Base-by-base conservation (phyloP, 2,113 vertebrate species). In the Artemisiospiza belli region DNA sequence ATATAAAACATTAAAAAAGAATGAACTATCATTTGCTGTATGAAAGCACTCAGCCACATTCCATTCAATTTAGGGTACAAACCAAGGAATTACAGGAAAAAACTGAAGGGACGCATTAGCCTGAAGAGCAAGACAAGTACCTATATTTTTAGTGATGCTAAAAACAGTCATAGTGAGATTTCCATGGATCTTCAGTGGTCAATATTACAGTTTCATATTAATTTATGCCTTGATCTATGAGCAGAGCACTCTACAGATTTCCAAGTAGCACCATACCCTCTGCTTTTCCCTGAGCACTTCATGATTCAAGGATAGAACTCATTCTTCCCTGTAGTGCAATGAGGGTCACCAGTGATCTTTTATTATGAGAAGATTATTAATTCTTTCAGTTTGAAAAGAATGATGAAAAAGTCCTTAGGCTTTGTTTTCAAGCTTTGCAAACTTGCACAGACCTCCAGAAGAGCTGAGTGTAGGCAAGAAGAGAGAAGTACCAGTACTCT, bases 1-100 rank as follows among this genome's bases (percentile, higher is more conserved):
- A 83, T 95, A 95, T 43, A 69, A 88, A 94, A 90, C 24, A 73
- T 81, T 37, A 4, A 15, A 51, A 83, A 79, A 74, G 62, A 82
- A 89, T 46, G 37, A 85, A 85, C 61, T 77, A 49, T 2, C 25
- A 83, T 69, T 93, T 92, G 54, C 67, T 91, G 23, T 39, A 70
- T n/a, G 25, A 86, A 92, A 86, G 79, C 63, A 89, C 41, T 75
- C 58, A 27, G 67, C 5, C 41, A 69, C 22, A 37, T 2, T 21
- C n/a, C 44, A 35, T 57, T 22, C 18, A 69, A 28, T 47, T 58
- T 9, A 44, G 28, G 28, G 54, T 43, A 73, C 6, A 41, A 79
- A 57, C 46, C 54, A 64, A 58, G n/a, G 62, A 94, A 61, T 5
- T 15, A 80, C 27, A 91, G 8, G n/a, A 85, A 62, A 44, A 90